A percentile compares a stretch with the other conserved stretches of the same genome.
Conservation (phyloP, 2,113 vertebrate species). For the Lophotis ruficrista region DNA sequence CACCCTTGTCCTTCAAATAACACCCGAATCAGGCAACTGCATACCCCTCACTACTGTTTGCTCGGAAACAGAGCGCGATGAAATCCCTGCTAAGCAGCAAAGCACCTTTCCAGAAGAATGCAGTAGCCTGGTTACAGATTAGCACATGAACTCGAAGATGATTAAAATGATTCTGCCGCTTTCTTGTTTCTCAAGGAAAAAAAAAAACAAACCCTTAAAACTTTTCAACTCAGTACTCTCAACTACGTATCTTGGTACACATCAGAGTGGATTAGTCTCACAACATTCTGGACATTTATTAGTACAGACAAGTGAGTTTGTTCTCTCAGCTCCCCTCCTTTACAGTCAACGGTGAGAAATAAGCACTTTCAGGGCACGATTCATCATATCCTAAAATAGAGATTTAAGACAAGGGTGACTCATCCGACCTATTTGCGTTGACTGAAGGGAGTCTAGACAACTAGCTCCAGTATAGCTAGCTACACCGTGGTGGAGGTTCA, state of each 20-base stretch:
- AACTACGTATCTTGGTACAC: neutral
- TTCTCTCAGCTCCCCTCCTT: neutral
- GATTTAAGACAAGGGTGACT: constrained; percentile 12
- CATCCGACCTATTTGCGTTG: constrained; percentile 44
- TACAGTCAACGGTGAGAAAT: neutral
- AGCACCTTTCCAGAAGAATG: neutral
- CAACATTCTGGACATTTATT: neutral
- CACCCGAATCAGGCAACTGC: neutral
- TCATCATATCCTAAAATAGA: constrained; percentile 17
- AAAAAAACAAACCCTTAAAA: neutral
- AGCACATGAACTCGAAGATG: neutral
- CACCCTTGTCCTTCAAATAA: neutral
- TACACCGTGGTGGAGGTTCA: neutral
- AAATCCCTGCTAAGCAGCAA: neutral
- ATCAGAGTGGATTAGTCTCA: constrained; percentile 1
- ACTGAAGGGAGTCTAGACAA: constrained; percentile 21
- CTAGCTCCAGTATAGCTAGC: neutral
- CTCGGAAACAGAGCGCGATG: neutral
- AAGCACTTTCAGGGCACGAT: constrained; percentile 9
- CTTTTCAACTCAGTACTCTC: neutral
- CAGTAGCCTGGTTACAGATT: neutral
- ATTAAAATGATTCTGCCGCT: neutral
- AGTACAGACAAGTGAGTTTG: neutral
- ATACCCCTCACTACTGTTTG: neutral
- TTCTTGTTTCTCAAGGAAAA: neutral